phyloP scores from a whole-genome alignment of 64 coral and sea anemone species.

The Hydrozoanthus tunicans region DNA sequence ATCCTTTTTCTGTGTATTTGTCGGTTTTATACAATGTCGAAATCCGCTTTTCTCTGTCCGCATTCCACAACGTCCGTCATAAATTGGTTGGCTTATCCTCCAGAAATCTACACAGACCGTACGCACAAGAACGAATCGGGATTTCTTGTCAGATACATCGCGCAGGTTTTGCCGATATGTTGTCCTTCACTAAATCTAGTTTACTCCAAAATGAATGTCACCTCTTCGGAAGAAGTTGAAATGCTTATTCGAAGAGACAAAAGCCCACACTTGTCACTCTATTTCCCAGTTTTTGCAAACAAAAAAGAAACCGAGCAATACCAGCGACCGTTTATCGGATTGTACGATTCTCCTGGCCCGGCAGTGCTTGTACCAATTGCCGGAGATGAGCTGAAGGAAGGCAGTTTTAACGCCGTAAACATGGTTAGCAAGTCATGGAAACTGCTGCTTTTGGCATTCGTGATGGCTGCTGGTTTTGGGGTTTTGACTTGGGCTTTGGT shows the following conservation, averaged over 20 bases:
- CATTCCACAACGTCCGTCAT: neutral
- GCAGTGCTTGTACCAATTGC: neutral
- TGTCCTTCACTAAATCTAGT: slow-evolving; percentile 42
- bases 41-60: slow-evolving; percentile 4
- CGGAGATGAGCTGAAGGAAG: neutral
- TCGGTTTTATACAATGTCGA: neutral
- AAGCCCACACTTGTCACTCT: slow-evolving; percentile 31
- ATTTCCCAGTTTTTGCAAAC: slow-evolving; percentile 75
- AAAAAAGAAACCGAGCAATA: slow-evolving; percentile 66
- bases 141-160: neutral
- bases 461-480: slow-evolving; percentile 50
- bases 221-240: slow-evolving; percentile 63
- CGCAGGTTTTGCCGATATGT: slow-evolving; percentile 21
- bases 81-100: slow-evolving; percentile 27
- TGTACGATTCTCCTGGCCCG: slow-evolving; percentile 65
- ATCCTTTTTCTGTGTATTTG: neutral
- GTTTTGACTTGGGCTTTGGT: slow-evolving; percentile 59
- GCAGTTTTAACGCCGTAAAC: neutral
- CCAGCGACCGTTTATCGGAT: slow-evolving; percentile 61
- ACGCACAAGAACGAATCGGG: neutral
- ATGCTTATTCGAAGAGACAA: slow-evolving; percentile 50
- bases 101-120: neutral
- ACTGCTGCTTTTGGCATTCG: neutral
- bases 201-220: slow-evolving; percentile 57
- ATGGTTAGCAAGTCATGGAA: slow-evolving; percentile 32